Base-by-base conservation (phyloP, 2,797 vertebrate genomes). In the Neomorphus geoffroyi region DNA sequence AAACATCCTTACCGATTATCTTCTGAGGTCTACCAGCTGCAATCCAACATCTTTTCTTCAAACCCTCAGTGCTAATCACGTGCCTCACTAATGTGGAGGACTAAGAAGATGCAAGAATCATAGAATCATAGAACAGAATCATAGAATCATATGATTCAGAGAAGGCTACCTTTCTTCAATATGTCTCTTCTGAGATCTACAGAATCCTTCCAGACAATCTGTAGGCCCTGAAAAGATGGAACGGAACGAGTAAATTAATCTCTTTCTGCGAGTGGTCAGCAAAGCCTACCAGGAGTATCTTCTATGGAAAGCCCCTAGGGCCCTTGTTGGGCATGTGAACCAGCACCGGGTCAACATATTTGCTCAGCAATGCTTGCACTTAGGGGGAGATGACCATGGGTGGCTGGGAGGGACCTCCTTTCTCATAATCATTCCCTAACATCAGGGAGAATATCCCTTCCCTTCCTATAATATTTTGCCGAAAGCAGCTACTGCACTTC, bases 21-120 rank as follows among this genome's bases (percentile, higher is more conserved):
- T 65, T 48, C 32, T 69, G 70, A 70, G 62, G 26, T 8, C 10
- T 5, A 27, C 72, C n/a, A 72, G 71, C 65, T 77, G 57, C 41
- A 62, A 3, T 26, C 3, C 51, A 82, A 9, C 41, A 10, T 24
- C 67, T 61, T 37, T 51, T 61, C 64, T 33, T 46, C 48, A 56
- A 35, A 24, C 3, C 19, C 64, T n/a, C 0, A 5, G 2, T 6
- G 33, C 46, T 57, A 6, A 41, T 11, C 13, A 3, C 1, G 61
- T 18, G 37, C 5, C 50, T 35, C 2, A 6, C 50, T 53, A 5
- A 2, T 43, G 21, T 5, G 58, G 28, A 69, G 56, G 60, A 35
- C 15, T 28, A 5, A 3, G 1, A 48, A 24, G 78, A 33, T 18
- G 23, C 17, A 3, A 17, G n/a, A n/a, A n/a, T n/a, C n/a, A n/a